A percentile compares a stretch with the other conserved stretches of the same genome.
Conservation (phyloP, 2,888 invertebrate species). For the Sarcophaga caerulescens region DNA sequence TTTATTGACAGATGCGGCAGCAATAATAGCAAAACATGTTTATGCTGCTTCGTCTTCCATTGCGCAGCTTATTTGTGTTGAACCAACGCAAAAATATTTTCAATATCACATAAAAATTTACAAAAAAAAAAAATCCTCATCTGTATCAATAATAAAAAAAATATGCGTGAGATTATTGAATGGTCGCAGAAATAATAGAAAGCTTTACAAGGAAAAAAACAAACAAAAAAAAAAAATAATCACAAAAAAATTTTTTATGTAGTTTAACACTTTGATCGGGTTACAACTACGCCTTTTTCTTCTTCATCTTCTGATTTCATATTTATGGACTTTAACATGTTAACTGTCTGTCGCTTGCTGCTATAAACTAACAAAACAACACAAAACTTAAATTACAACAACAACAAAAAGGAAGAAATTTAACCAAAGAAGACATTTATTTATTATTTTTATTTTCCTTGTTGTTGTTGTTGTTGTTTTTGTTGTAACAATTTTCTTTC, state of each 20-base stretch:
- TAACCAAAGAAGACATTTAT: slow-evolving; percentile 61
- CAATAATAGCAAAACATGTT: slow-evolving; percentile 67
- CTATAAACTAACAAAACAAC: background rate
- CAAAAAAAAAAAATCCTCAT: no score
- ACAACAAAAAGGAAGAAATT: background rate
- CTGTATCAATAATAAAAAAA: background rate
- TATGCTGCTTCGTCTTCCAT: slow-evolving; percentile 25
- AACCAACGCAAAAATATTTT: slow-evolving; percentile 62
- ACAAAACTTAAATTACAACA: slow-evolving; percentile 53
- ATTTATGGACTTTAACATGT: slow-evolving; percentile 63
- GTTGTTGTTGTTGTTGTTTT: background rate
- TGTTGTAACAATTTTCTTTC: background rate
- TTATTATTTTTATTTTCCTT: slow-evolving; percentile 52
- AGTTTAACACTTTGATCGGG: slow-evolving; percentile 67
- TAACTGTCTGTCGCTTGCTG: slow-evolving; percentile 36
- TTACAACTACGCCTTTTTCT: slow-evolving; percentile 65
- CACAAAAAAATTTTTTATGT: slow-evolving; percentile 52
- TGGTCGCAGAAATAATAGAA: slow-evolving; percentile 58
- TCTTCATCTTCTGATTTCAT: background rate
- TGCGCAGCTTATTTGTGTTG: slow-evolving; percentile 32
- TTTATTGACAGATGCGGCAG: slow-evolving; percentile 70
- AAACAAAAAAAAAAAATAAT: background rate
- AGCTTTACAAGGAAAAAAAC: slow-evolving; percentile 23
- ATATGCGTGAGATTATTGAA: slow-evolving; percentile 63
- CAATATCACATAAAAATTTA: slow-evolving; percentile 21